Base-by-base conservation (phyloP, 2,113 vertebrate genomes). In the Suncus etruscus region DNA sequence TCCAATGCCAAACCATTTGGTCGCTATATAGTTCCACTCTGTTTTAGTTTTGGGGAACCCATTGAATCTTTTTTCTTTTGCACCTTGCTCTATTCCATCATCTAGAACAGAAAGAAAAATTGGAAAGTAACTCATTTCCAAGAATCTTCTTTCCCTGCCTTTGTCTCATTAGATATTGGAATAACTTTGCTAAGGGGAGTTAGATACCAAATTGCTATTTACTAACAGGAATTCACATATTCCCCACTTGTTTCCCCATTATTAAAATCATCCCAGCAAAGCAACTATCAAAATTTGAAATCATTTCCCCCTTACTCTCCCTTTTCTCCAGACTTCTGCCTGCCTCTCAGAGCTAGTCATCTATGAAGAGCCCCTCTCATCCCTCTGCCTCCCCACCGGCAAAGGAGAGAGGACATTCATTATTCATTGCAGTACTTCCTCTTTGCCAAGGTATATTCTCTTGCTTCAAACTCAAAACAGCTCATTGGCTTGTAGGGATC, bases 381-480 rank as follows among this genome's bases (percentile, higher is more conserved):
- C 8, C 20, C 0, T 72, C 32, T 88, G 68, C 15, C 25, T 92
- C 18, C 61, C 73, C 29, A 12, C 39, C 48, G 83, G 58, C 68
- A 86, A 50, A 79, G 39, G 12, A 16, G 66, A 91, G 70, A 89
- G 70, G 39, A 5, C 73, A 92, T 88, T 90, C 86, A 88, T 93
- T 95, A 87, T 94, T 94, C 74, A 91, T 94, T 73, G 51, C 51
- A 74, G 3, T 65, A n/a, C 32, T 87, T 93, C 73, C 63, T 78
- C 50, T 91, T 89, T 93, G 89, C 93, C 91, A 94, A 92, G n/a
- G 25, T 88, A 65, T 61, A 61, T 86, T 73, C 72, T 92, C 29
- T 91, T 73, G 39, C 68, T 94, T 94, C 73, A 88, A 48, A 90
- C 54, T 93, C 90, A 75, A 20, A 96, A 90, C 45, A 93, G 87